Percentiles rank a stretch among this genome's conserved stretches.
Conservation (phyloP, 2,797 vertebrate genomes). For the Sarcophilus harrisii region DNA sequence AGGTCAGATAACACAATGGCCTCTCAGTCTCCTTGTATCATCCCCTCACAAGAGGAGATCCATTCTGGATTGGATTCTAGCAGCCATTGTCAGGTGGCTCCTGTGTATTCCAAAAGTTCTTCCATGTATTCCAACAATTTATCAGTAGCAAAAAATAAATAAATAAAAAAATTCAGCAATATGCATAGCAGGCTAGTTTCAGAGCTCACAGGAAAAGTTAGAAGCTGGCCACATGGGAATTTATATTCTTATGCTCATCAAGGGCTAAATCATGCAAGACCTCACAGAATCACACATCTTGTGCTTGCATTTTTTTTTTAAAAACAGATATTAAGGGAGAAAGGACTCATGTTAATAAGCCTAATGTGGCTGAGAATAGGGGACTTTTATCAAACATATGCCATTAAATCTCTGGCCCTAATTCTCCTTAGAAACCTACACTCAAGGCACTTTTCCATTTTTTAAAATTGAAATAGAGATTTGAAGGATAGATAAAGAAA, state of each 20-base stretch:
- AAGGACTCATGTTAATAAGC: background rate
- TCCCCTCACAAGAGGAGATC: too few species aligned
- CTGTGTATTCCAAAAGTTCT: background rate
- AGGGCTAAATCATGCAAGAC: background rate
- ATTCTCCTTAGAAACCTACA: background rate
- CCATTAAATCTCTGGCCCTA: background rate
- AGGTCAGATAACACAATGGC: too few species aligned
- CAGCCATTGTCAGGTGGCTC: too few species aligned
- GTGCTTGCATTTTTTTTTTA: background rate
- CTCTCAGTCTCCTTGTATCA: too few species aligned
- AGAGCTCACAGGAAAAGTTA: constrained; percentile 20
- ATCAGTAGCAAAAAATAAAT: constrained; percentile 13
- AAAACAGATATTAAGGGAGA: background rate
- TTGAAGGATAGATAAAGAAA: background rate
- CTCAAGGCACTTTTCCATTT: background rate
- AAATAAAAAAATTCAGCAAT: constrained; percentile 15
- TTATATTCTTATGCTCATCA: constrained; percentile 14
- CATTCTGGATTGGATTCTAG: too few species aligned
- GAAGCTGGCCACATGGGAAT: constrained; percentile 31
- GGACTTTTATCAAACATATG: background rate
- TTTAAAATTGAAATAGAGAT: background rate
- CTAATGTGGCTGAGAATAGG: background rate
- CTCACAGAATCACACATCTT: background rate
- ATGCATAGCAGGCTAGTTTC: constrained; percentile 7
- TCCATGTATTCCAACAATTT: background rate